Conservation (phyloP, 2,797 vertebrate genomes). For the Onychomys leucogaster region DNA sequence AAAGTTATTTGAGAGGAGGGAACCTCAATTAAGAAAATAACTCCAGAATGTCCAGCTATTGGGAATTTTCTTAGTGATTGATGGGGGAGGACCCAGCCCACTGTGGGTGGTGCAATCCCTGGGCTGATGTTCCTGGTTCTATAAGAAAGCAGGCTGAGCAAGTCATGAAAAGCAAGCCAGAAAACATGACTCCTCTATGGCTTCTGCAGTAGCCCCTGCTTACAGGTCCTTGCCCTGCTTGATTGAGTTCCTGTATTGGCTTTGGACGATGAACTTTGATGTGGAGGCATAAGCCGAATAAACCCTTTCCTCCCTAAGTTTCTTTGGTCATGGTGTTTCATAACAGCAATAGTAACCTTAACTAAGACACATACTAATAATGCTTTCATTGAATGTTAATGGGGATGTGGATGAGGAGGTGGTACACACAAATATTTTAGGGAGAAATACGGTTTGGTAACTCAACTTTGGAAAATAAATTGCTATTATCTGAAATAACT, state of each 20-base stretch:
- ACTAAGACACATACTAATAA: neutral
- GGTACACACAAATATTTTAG: neutral
- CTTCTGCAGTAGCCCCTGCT: neutral
- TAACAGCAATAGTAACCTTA: neutral
- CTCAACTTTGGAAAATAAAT: neutral
- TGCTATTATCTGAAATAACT: neutral
- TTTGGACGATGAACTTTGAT: neutral
- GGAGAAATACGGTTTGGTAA: neutral
- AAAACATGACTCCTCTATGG: neutral
- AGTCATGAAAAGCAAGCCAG: neutral
- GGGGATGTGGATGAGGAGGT: neutral
- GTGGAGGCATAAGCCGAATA: neutral
- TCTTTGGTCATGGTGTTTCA: no score
- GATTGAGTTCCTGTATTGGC: neutral
- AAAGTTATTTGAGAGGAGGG: no score
- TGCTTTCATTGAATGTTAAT: neutral
- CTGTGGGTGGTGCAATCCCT: neutral
- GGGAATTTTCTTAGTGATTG: neutral
- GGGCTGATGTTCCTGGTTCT: no score
- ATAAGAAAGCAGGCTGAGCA: neutral
- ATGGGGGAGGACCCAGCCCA: no score
- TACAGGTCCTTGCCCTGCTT: neutral
- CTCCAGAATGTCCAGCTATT: no score
- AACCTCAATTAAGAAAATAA: neutral
- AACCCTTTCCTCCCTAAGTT: neutral